Percentiles rank a stretch among this genome's conserved stretches.
phyloP scores from a whole-genome alignment of 1,140 invertebrate genomes.

The Lepidotrigona ventralis region DNA sequence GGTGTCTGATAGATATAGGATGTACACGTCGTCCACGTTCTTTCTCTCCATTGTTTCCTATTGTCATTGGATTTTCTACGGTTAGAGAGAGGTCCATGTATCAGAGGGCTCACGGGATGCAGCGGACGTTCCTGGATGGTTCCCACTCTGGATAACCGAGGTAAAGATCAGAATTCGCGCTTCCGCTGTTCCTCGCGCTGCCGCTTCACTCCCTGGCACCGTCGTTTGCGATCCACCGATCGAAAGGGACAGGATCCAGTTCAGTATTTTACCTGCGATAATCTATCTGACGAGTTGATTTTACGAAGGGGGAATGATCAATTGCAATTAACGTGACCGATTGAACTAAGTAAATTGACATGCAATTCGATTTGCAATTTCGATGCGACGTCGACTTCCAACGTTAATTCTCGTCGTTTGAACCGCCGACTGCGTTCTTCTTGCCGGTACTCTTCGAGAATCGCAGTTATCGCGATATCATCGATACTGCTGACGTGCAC shows the following conservation, averaged over 20 bases:
- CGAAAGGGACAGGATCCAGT: conserved; percentile 11
- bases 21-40: conserved; percentile 17
- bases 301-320: neutral
- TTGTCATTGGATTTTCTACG: conserved; percentile 14
- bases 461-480: neutral
- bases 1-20: conserved; percentile 57
- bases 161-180: conserved; percentile 36
- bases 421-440: neutral
- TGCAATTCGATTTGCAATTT: neutral
- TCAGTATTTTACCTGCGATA: neutral
- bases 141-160: neutral
- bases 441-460: neutral
- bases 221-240: neutral
- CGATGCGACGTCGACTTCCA: neutral
- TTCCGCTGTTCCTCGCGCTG: conserved; percentile 3
- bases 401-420: neutral
- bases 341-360: neutral
- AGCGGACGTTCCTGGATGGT: conserved; percentile 9
- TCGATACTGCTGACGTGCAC: neutral
- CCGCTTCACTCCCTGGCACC: neutral
- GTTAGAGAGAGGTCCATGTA: neutral
- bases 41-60: neutral
- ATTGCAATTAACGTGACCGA: too few species aligned
- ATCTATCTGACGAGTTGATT: neutral
- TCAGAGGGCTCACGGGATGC: neutral